These are phyloP conservation scores for Bombyx mandarina DNA, from an alignment of 1,140 invertebrate species.

Conservation along the genomic window DNA sequence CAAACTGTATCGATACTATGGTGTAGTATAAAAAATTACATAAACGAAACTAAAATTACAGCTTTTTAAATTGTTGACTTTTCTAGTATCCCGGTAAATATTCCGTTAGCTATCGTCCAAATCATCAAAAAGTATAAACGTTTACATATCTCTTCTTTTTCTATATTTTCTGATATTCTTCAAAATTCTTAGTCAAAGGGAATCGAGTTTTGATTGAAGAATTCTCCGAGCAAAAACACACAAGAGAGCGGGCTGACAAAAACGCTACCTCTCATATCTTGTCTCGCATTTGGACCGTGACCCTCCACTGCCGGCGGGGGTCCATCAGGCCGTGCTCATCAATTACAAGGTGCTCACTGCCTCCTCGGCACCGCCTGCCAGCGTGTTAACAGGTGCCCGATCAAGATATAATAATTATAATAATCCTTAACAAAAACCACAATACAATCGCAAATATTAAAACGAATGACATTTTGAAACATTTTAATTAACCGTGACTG, in stretches of 20 bases:
- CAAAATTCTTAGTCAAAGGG: too few relatives aligned
- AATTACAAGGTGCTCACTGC: conserved; percentile 35
- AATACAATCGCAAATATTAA: background rate
- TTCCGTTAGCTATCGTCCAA: background rate
- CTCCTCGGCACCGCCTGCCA: conserved; percentile 28
- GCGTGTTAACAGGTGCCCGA: conserved; percentile 45
- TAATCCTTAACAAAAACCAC: conserved; percentile 19
- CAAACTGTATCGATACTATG: too few relatives aligned
- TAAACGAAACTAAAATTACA: too few relatives aligned
- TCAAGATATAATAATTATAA: conserved; percentile 35
- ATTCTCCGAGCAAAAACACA: too few relatives aligned
- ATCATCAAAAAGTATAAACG: background rate
- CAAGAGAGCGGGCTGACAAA: background rate
- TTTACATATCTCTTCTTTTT: background rate
- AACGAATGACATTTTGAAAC: too few relatives aligned
- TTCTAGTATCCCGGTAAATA: background rate
- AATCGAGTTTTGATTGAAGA: too few relatives aligned
- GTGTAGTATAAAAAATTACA: too few relatives aligned
- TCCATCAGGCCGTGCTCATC: conserved; percentile 39
- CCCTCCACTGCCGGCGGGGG: conserved; percentile 36
- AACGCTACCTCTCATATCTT: conserved; percentile 17
- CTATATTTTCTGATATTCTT: too few relatives aligned
- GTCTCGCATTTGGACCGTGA: conserved; percentile 21
- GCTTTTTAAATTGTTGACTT: background rate
- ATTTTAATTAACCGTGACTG: too few relatives aligned